Base-by-base conservation (phyloP, 1,140 invertebrate species). In the Sitophilus oryzae region DNA sequence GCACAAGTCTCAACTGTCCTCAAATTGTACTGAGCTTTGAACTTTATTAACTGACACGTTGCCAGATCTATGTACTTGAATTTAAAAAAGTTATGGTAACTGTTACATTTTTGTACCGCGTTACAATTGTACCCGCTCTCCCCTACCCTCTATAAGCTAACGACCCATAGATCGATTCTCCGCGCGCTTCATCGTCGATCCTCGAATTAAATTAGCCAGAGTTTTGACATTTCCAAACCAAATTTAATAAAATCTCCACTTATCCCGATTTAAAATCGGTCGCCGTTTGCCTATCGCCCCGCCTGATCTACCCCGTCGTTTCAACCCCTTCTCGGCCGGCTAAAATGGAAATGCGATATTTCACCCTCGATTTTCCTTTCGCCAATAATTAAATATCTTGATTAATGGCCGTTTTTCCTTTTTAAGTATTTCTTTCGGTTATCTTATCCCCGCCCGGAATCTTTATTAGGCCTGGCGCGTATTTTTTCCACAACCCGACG, bases 381-480 rank as follows among this genome's bases (percentile, higher is more conserved):
- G 55, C 55, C 55, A 57, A 57, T 57, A 57, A 57, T 57, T 57
- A 57, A 57, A 57, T 51, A 52, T 57, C 55, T 57, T 57, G 55
- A 57, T 57, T 57, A 57, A 57, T 57, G 55, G 48, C 55, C 54
- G 19, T 56, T 52, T 57, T 57, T 52, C 55, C 48, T 52, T 52
- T 52, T 46, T 51, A 57, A 52, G 53, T 56, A 56, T 56, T 57
- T 52, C 49, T 57, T 57, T 45, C 30, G 47, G 49, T 47, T 52
- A 51, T 52, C 55, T 52, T 52, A 51, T 52, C 55, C 49, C 1
- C 30, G 37, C 41, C 47, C 41, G 8, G 55, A 41, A 51, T 57
- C 55, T 57, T 57, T 51, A 57, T 57, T 57, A 57, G 43, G 38
- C 5, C 30, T 40, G 30, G 43, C 11, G 34, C 25, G 21, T 30